Evolutionary conservation across 2,888 invertebrate genomes (phyloP).

Genomic region (Drosophila greeni): DNA sequence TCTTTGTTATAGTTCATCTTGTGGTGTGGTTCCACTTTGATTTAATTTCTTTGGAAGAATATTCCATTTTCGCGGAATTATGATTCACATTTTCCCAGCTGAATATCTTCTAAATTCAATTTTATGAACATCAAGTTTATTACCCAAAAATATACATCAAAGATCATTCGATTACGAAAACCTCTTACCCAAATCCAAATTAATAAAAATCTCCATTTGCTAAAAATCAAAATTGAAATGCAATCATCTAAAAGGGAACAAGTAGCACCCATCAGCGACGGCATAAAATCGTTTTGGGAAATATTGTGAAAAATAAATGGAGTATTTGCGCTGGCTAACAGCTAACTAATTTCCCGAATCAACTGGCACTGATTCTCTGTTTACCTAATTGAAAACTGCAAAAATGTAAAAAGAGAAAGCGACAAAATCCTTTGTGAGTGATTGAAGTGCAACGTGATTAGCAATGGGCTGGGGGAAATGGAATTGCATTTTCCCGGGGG

Average conservation of each 20-base stretch:
- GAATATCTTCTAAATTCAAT: not conserved
- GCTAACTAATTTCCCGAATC: slow-evolving; percentile 36
- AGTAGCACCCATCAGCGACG: not conserved
- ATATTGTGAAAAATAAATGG: slow-evolving; percentile 10
- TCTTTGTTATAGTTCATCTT: slow-evolving; percentile 1
- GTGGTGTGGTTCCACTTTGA: not conserved
- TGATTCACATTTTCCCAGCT: not conserved
- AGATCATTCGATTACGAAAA: not conserved
- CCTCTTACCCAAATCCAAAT: not conserved
- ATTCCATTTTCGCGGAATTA: not conserved
- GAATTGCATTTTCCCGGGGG: slow-evolving; percentile 24
- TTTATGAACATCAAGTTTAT: not conserved
- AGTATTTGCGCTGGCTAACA: slow-evolving; percentile 3
- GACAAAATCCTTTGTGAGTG: slow-evolving; percentile 31
- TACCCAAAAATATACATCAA: not conserved
- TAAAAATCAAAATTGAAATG: slow-evolving; percentile 5
- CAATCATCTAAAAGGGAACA: slow-evolving; percentile 1
- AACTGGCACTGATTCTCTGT: slow-evolving; percentile 26
- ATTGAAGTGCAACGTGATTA: slow-evolving; percentile 38
- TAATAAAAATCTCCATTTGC: slow-evolving; percentile 4
- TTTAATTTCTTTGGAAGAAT: not conserved
- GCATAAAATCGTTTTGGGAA: not conserved
- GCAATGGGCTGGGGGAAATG: slow-evolving; percentile 27
- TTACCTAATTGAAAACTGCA: slow-evolving; percentile 30
- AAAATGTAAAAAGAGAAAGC: slow-evolving; percentile 6